Evolutionary conservation across 2,797 vertebrate genomes (phyloP).

Genomic region (Percopsis omiscomaycus): DNA sequence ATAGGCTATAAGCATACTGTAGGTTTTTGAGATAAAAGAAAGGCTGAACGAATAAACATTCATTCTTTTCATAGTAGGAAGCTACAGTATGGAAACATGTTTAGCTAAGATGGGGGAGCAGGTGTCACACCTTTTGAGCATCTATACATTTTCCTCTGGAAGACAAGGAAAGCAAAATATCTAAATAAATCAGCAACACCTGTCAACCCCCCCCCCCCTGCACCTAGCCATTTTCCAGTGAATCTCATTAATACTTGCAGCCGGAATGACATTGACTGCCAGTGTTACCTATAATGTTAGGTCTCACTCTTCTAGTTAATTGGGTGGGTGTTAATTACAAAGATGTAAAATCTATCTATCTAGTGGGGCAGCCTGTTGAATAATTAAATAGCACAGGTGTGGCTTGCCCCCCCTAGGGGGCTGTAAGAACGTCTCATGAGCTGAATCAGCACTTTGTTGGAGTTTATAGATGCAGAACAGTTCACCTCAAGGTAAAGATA

Average conservation of each 20-base stretch:
- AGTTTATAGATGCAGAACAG: constrained; percentile 23
- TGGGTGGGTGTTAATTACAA: constrained; percentile 51
- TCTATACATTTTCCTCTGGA: constrained; percentile 55
- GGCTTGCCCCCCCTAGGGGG: constrained; percentile 25
- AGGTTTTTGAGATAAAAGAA: constrained; percentile 28
- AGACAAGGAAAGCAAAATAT: constrained; percentile 20
- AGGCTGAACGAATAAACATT: not conserved
- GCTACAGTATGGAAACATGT: constrained; percentile 6
- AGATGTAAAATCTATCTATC: constrained; percentile 54
- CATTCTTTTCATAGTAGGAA: not conserved
- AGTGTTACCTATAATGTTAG: constrained; percentile 27
- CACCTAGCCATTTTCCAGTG: constrained; percentile 33
- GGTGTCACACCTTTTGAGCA: constrained; percentile 60
- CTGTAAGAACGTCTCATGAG: constrained; percentile 31
- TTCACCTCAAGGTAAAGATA: constrained; percentile 16
- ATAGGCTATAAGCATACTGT: too few relatives aligned
- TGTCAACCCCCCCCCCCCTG: not conserved
- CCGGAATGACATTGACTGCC: constrained; percentile 33
- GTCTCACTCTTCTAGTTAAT: constrained; percentile 40
- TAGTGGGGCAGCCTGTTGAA: constrained; percentile 43
- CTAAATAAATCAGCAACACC: constrained; percentile 42
- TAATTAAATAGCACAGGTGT: constrained; percentile 58
- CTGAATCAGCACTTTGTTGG: constrained; percentile 46
- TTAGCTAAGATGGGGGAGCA: constrained; percentile 43
- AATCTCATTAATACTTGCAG: constrained; percentile 41